These are phyloP conservation scores for Schizothorax lantsangensis DNA, from an alignment of 2,797 vertebrate species.

Conservation along the genomic window DNA sequence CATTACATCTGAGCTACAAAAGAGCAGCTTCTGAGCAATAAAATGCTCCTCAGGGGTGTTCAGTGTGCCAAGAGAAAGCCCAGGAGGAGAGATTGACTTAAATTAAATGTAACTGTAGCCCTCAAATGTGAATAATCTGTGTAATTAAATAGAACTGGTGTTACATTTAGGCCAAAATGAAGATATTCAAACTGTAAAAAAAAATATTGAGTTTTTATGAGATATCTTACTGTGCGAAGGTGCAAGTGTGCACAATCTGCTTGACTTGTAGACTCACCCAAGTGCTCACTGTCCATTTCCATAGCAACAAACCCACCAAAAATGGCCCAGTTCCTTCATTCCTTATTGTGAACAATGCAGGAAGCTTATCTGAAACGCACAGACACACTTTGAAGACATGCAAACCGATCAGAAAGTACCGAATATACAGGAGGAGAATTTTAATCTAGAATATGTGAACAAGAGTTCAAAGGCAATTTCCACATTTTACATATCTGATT, in stretches of 20 bases:
- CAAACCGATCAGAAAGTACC: not conserved
- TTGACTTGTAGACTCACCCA: not conserved
- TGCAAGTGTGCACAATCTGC: not conserved
- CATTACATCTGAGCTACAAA: not conserved
- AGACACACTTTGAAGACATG: not conserved
- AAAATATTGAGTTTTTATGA: not conserved
- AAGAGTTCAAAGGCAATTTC: not conserved
- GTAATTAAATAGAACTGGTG: not conserved
- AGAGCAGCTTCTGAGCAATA: not conserved
- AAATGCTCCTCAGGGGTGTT: not conserved
- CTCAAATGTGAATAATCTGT: not conserved
- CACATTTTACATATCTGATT: not conserved
- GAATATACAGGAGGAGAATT: not conserved
- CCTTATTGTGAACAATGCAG: not conserved
- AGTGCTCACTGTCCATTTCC: conserved; percentile 4
- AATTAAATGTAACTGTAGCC: not conserved
- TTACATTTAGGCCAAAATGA: not conserved
- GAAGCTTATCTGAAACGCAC: not conserved
- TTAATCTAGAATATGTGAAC: not conserved
- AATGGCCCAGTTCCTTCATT: not conserved
- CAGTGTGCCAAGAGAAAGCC: not conserved
- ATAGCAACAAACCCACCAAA: conserved; percentile 10
- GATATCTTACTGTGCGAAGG: not conserved
- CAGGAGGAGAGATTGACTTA: not conserved
- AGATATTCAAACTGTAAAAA: not conserved